Percentiles rank a stretch among this genome's conserved stretches.
phyloP scores from a whole-genome alignment of 2,888 invertebrate genomes.

The Eubasilissa splendida region DNA sequence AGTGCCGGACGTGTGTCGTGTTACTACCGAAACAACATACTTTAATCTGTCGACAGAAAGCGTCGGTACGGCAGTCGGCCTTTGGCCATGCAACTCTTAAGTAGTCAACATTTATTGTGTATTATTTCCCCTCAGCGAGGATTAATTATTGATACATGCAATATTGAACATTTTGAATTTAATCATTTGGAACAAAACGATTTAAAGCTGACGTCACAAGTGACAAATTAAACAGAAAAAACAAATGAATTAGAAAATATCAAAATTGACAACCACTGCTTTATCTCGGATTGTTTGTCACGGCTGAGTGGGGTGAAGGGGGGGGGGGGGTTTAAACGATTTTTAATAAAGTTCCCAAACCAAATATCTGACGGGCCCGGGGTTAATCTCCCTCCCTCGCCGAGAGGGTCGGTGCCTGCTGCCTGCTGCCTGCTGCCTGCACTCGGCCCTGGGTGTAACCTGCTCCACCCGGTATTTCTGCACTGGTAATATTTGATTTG shows the following conservation, averaged over 20 bases:
- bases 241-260: neutral
- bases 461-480: neutral
- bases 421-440: neutral
- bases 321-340: constrained; percentile 47
- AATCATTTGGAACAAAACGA: too few relatives aligned
- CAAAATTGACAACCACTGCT: too few relatives aligned
- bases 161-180: too few relatives aligned
- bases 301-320: neutral
- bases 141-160: too few relatives aligned
- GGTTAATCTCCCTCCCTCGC: constrained; percentile 28
- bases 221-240: neutral
- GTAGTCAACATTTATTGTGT: too few relatives aligned
- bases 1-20: too few relatives aligned
- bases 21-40: too few relatives aligned
- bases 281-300: too few relatives aligned
- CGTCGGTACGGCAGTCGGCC: too few relatives aligned
- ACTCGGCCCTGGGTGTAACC: neutral
- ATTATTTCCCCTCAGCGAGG: too few relatives aligned
- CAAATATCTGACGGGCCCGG: constrained; percentile 42
- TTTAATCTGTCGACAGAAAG: too few relatives aligned
- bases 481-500: constrained; percentile 18
- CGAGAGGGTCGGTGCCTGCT: constrained; percentile 2
- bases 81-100: too few relatives aligned
- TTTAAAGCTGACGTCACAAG: neutral
- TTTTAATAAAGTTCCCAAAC: constrained; percentile 58